phyloP scores from a whole-genome alignment of 2,888 invertebrate species.

The Chymomyza procnemis region DNA sequence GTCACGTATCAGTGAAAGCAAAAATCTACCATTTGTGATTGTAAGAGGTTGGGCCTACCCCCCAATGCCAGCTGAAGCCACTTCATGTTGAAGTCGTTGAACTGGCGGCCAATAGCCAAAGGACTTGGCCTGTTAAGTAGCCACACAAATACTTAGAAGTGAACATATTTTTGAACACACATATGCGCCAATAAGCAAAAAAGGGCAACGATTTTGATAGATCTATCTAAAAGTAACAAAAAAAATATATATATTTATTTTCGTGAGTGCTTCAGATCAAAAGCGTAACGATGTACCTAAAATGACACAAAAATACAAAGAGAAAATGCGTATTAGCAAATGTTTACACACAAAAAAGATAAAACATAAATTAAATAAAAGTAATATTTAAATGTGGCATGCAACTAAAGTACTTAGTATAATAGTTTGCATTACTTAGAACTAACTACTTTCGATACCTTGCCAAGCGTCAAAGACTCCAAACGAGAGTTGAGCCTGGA shows the following conservation, averaged over 20 bases:
- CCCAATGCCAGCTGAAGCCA: not conserved
- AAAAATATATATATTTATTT: too few species aligned
- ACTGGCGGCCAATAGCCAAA: not conserved
- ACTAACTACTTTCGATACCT: constrained; percentile 5
- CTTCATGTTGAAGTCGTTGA: not conserved
- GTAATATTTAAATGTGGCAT: not conserved
- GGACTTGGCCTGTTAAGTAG: not conserved
- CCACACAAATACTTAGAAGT: not conserved
- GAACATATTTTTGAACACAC: constrained; percentile 7
- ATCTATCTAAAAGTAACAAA: not conserved
- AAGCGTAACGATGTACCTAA: not conserved
- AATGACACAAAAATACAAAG: not conserved
- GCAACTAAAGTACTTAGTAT: not conserved
- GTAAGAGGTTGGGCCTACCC: not conserved
- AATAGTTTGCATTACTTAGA: constrained; percentile 10
- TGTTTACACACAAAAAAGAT: constrained; percentile 27
- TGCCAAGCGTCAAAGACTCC: constrained; percentile 37
- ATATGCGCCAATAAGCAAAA: not conserved
- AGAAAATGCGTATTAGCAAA: constrained; percentile 30
- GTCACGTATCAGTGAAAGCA: not conserved
- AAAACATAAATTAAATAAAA: too few species aligned
- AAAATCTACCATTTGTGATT: constrained; percentile 1
- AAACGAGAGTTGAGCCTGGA: constrained; percentile 25
- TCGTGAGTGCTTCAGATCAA: constrained; percentile 8
- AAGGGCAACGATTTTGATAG: not conserved